phyloP scores from a whole-genome alignment of 2,888 invertebrate genomes.

The Incurvaria masculella region DNA sequence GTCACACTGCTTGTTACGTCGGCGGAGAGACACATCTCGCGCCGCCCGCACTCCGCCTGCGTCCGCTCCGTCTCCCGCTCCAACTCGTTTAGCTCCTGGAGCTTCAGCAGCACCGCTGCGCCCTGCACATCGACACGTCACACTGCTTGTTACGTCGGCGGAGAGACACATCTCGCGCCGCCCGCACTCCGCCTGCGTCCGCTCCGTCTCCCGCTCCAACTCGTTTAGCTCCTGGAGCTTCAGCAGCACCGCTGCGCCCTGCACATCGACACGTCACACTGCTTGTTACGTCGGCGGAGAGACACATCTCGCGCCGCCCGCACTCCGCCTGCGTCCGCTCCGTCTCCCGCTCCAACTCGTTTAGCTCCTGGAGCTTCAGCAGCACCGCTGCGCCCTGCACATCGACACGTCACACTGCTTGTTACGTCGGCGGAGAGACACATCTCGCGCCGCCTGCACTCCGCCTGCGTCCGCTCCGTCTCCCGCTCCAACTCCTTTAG shows the following conservation, averaged over 20 bases:
- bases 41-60: conserved; percentile 23
- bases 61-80: conserved; percentile 34
- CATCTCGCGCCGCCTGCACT: conserved; percentile 18
- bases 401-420: too few species aligned
- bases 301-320: conserved; percentile 14
- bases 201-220: conserved; percentile 35
- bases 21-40: too few species aligned
- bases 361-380: conserved; percentile 55
- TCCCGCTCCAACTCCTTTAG: conserved; percentile 46
- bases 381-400: too few species aligned
- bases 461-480: conserved; percentile 28
- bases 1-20: too few species aligned
- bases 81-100: conserved; percentile 53
- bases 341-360: conserved; percentile 39
- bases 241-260: too few species aligned
- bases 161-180: too few species aligned
- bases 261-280: too few species aligned
- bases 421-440: too few species aligned
- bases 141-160: too few species aligned
- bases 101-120: too few species aligned
- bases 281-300: too few species aligned
- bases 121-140: too few species aligned
- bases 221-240: conserved; percentile 56
- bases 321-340: conserved; percentile 26
- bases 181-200: conserved; percentile 25